A percentile compares a stretch with the other conserved stretches of the same genome.
phyloP scores from a whole-genome alignment of 2,113 vertebrate genomes.

The Marmota monax region DNA sequence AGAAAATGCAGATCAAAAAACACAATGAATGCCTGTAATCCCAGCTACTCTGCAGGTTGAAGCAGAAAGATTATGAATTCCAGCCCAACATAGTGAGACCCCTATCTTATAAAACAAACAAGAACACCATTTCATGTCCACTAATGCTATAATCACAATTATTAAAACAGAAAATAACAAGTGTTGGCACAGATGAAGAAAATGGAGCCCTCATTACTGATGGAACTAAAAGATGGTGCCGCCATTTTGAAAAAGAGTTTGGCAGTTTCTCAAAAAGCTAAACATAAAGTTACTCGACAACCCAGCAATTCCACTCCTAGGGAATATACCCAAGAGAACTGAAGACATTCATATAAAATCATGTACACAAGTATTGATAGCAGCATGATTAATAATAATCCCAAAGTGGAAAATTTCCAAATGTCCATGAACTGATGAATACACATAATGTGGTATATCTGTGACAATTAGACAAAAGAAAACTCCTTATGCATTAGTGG shows the following conservation, averaged over 20 bases:
- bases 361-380: not conserved
- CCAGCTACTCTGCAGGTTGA: not conserved
- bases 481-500: not conserved
- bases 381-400: not conserved
- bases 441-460: not conserved
- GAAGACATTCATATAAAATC: not conserved
- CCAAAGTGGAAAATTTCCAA: not conserved
- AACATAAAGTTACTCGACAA: not conserved
- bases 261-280: constrained; percentile 9
- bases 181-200: not conserved
- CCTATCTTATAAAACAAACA: not conserved
- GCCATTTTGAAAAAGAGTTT: not conserved
- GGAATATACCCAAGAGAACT: not conserved
- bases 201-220: not conserved
- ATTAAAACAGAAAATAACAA: not conserved
- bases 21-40: not conserved
- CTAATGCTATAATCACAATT: not conserved
- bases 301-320: not conserved
- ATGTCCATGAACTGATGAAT: not conserved
- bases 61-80: not conserved
- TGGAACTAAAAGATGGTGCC: not conserved
- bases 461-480: not conserved
- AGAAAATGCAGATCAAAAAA: not conserved
- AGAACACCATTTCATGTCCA: not conserved
- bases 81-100: not conserved